Evolutionary conservation across 2,797 vertebrate species (phyloP).

Genomic region (Limnodromus scolopaceus): DNA sequence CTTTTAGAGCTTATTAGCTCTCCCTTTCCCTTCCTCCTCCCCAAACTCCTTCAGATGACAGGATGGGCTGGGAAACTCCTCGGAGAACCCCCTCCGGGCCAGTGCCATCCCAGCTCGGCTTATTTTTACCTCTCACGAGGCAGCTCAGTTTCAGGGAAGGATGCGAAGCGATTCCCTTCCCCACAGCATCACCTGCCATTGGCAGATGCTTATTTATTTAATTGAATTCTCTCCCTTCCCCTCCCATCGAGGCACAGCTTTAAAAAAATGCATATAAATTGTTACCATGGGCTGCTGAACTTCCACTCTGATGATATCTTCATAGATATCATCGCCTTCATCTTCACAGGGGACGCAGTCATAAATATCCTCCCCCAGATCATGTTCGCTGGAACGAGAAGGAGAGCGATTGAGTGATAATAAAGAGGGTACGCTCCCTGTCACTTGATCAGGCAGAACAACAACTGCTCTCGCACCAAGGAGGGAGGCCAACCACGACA

Average conservation of each 20-base stretch:
- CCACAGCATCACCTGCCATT: background rate
- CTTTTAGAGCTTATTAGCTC: background rate
- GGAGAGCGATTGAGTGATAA: background rate
- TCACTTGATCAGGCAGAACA: background rate
- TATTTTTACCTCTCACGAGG: background rate
- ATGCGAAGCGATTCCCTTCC: background rate
- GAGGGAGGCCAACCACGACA: background rate
- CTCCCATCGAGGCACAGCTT: background rate
- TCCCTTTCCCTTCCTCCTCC: background rate
- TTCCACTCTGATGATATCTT: conserved; percentile 99
- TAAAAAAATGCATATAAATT: background rate
- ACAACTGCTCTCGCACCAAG: background rate
- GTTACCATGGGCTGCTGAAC: conserved; percentile 97
- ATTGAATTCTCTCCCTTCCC: background rate
- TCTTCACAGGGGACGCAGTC: conserved; percentile 98
- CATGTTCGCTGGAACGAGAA: conserved; percentile 87
- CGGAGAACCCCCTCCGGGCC: accelerated
- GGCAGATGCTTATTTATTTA: background rate
- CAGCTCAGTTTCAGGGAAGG: accelerated
- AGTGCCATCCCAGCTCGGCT: background rate
- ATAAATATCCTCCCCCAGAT: conserved; percentile 97
- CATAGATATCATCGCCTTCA: conserved; percentile 96
- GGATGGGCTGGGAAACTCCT: background rate
- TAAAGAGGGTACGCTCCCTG: accelerated
- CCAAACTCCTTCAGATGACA: background rate